A percentile compares a stretch with the other conserved stretches of the same genome.
Conservation (phyloP, 1,140 invertebrate genomes). For the Calycopis cecrops region DNA sequence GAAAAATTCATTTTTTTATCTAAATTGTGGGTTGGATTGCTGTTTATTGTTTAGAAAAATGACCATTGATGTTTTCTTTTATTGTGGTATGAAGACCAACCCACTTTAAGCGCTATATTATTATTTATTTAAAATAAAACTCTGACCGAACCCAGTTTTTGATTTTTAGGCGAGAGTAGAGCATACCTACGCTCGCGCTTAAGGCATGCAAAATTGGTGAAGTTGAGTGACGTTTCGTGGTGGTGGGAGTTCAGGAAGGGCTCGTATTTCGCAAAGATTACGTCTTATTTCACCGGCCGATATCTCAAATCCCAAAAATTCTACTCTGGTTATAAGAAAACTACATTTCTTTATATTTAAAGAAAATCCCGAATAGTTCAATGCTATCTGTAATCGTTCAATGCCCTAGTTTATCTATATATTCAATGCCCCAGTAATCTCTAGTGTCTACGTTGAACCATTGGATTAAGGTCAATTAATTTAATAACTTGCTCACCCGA, state of each 20-base stretch:
- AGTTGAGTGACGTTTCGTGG: constrained; percentile 20
- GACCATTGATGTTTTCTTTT: too few species aligned
- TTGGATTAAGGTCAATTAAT: constrained; percentile 4
- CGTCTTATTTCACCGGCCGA: constrained; percentile 18
- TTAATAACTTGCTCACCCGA: not conserved
- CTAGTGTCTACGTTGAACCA: not conserved
- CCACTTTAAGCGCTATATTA: too few species aligned
- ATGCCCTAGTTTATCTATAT: constrained; percentile 10
- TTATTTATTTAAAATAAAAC: too few species aligned
- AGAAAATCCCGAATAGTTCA: constrained; percentile 21
- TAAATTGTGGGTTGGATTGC: too few species aligned
- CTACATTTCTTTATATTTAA: constrained; percentile 24
- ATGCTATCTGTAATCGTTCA: not conserved
- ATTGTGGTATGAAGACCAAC: too few species aligned
- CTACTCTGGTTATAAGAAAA: constrained; percentile 18
- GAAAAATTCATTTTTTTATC: too few species aligned
- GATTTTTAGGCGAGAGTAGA: too few species aligned
- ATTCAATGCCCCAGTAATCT: constrained; percentile 9
- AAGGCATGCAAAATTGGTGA: too few species aligned
- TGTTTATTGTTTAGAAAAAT: too few species aligned
- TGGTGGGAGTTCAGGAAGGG: constrained; percentile 12
- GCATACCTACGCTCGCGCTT: too few species aligned
- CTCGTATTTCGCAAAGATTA: constrained; percentile 18
- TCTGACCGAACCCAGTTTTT: too few species aligned
- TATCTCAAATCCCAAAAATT: constrained; percentile 24